Evolutionary conservation across 2,888 invertebrate species (phyloP), one percentile per base, ranked within the genome.

Genomic region (Sabatieria punctata): DNA sequence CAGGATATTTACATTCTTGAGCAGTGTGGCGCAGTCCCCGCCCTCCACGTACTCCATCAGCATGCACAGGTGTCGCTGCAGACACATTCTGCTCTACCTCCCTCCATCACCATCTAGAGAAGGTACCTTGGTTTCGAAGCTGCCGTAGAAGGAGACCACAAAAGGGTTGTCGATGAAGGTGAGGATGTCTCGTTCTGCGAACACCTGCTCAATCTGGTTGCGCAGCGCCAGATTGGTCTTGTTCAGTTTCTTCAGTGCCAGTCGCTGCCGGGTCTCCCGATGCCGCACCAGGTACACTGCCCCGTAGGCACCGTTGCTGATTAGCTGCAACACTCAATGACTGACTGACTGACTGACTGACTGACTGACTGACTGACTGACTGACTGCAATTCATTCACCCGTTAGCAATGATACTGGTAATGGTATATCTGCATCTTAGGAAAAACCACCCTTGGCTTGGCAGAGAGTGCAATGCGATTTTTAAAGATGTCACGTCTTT

Each of bases 101-200:
- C 21, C 39, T 15, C 39, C n/a, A 33, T 13, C 33, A 11, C 11
- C n/a, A n/a, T n/a, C n/a, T n/a, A n/a, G n/a, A n/a, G 25, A 19
- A 23, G 59, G 52, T 58, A 75, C 76, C 68, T 85, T 85, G 1
- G 95, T 97, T 73, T 99, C 97, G 72, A 99, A 97, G 64, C 89
- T 93, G 68, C 97, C 99, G 71, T 89, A 91, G 85, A 99, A 93
- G 53, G 80, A 80, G 50, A 93, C 97, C 60, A 99, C 97, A 71
- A 99, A 99, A 11, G 97, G 97, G 73, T 99, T 99, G 69, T 99
- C 97, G 0, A 95, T 91, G 70, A 99, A 99, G 64, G 93, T 93
- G 64, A 99, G 79, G 50, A 99, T 99, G 66, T 99, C 97, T 49
- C 97, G 72, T 69, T 99, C 97, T 2, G 95, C 91, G 66, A 93